Conservation (phyloP, 2,888 invertebrate genomes). For the Hirtodrosophila confusa region DNA sequence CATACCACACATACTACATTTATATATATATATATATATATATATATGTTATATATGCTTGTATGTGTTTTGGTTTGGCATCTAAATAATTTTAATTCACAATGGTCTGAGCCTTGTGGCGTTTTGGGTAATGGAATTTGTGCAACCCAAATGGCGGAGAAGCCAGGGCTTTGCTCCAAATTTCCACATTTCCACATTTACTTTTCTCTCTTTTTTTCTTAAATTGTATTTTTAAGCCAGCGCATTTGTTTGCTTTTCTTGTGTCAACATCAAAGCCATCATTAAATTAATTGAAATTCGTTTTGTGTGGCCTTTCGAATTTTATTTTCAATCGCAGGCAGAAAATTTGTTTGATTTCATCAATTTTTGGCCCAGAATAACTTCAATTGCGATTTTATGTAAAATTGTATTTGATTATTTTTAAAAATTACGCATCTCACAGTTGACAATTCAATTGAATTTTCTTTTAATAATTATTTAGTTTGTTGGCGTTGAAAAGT, state of each 20-base stretch:
- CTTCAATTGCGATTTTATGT: constrained; percentile 7
- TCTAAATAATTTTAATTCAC: constrained; percentile 59
- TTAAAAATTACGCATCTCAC: no score
- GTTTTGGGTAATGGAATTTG: constrained; percentile 46
- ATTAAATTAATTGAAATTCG: constrained; percentile 69
- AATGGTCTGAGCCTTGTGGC: constrained; percentile 35
- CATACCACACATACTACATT: constrained; percentile 3
- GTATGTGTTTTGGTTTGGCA: constrained; percentile 25
- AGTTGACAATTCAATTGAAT: no score
- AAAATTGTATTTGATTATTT: constrained; percentile 13
- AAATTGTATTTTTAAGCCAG: constrained; percentile 14
- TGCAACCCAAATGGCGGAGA: constrained; percentile 39
- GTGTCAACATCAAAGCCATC: constrained; percentile 62
- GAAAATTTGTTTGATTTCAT: constrained; percentile 37
- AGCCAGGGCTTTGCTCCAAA: constrained; percentile 19
- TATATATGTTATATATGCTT: constrained; percentile 3
- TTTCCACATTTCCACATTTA: constrained; percentile 44
- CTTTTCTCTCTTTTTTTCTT: constrained; percentile 12
- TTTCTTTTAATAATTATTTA: no score
- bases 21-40: constrained; percentile 7
- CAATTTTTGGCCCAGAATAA: constrained; percentile 12
- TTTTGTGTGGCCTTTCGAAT: constrained; percentile 19
- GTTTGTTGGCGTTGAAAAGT: no score
- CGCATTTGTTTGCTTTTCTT: constrained; percentile 36
- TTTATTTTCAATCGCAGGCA: constrained; percentile 9